Conservation (phyloP, 2,888 invertebrate genomes). For the Anodontia alba region DNA sequence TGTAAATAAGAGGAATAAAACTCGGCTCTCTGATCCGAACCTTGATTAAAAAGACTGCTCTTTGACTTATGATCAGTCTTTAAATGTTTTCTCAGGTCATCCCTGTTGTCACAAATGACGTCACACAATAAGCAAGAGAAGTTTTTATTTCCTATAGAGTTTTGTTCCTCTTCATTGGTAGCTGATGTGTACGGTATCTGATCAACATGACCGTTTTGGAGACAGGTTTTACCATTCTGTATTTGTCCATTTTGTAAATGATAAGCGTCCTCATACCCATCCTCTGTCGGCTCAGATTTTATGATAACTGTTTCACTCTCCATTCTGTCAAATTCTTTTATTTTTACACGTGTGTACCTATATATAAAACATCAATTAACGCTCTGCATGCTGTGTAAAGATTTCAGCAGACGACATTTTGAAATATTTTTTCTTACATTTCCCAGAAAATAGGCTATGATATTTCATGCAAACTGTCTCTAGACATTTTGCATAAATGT, state of each 20-base stretch:
- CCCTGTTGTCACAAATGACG: conserved; percentile 53
- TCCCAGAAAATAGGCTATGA: too few relatives aligned
- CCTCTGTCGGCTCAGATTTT: conserved; percentile 53
- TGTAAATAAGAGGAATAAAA: conserved; percentile 45
- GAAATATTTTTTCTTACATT: too few relatives aligned
- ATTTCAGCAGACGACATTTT: too few relatives aligned
- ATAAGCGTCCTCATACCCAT: conserved; percentile 23
- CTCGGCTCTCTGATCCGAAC: conserved; percentile 13
- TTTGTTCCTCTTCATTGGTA: background rate
- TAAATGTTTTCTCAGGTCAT: conserved; percentile 60
- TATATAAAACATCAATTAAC: too few relatives aligned
- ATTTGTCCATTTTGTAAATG: background rate
- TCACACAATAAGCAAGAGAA: conserved; percentile 67
- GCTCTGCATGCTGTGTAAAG: too few relatives aligned
- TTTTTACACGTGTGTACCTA: too few relatives aligned
- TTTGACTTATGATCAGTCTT: conserved; percentile 50
- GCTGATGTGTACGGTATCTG: background rate
- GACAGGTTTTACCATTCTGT: background rate
- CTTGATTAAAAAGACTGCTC: conserved; percentile 17
- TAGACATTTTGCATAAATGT: too few relatives aligned
- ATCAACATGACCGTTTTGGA: background rate
- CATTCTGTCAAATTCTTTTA: conserved; percentile 41
- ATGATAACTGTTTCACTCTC: conserved; percentile 35
- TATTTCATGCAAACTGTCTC: too few relatives aligned
- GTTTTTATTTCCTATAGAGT: conserved; percentile 26